Conservation (phyloP, 2,113 vertebrate species). For the Leptocoma aspasia region DNA sequence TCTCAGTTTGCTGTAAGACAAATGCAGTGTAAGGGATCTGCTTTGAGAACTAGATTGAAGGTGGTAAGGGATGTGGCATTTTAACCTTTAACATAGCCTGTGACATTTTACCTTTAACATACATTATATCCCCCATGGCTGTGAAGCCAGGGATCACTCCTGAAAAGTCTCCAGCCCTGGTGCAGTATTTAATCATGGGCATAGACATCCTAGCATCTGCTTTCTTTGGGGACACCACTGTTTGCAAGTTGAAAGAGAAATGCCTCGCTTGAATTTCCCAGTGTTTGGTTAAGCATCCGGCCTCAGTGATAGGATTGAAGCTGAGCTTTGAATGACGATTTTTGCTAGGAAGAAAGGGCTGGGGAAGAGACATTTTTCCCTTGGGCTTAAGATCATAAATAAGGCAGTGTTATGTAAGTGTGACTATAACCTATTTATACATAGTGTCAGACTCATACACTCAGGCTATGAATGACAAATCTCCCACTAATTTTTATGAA, state of each 20-base stretch:
- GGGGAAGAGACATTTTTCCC: slow-evolving; percentile 20
- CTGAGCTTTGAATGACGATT: slow-evolving; percentile 26
- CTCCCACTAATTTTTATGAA: slow-evolving; percentile 3
- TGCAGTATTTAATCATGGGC: not conserved
- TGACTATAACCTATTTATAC: slow-evolving; percentile 50
- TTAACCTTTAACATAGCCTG: not conserved
- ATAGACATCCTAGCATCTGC: not conserved
- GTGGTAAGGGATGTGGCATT: not conserved
- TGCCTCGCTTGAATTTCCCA: not conserved
- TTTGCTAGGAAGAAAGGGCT: slow-evolving; percentile 21
- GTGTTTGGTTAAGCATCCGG: not conserved
- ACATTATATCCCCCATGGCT: not conserved
- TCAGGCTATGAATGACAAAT: slow-evolving; percentile 36
- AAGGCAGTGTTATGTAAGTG: slow-evolving; percentile 49
- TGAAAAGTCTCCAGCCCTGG: not conserved
- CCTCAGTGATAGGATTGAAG: not conserved
- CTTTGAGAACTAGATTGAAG: not conserved
- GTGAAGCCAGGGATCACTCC: not conserved
- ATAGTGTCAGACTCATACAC: slow-evolving; percentile 2
- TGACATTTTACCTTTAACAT: not conserved
- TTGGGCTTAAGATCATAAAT: slow-evolving; percentile 48
- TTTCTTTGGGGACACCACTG: not conserved
- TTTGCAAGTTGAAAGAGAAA: slow-evolving; percentile 16
- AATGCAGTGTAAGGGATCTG: not conserved
- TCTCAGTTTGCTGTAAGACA: not conserved